A percentile compares a stretch with the other conserved stretches of the same genome.
These are phyloP conservation scores for Vesta saturnalis DNA, from an alignment of 2,888 invertebrate genomes.

Conservation along the genomic window DNA sequence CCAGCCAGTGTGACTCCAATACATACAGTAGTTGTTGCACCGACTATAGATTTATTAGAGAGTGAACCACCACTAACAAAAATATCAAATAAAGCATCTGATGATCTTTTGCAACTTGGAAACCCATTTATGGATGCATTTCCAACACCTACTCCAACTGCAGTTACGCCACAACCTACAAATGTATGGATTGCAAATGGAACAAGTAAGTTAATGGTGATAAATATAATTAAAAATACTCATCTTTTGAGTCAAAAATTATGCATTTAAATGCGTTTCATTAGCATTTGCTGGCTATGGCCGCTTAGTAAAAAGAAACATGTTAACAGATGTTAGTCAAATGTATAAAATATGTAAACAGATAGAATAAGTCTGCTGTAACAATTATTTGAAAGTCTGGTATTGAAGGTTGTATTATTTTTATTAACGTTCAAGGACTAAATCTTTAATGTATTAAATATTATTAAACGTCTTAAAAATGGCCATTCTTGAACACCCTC, in stretches of 20 bases:
- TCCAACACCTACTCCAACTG: conserved; percentile 49
- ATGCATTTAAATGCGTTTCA: too few species aligned
- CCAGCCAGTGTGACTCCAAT: conserved; percentile 79
- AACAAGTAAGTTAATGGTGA: conserved; percentile 56
- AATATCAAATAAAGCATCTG: conserved; percentile 75
- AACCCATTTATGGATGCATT: conserved; percentile 90
- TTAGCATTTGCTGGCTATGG: too few species aligned
- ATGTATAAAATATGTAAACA: too few species aligned
- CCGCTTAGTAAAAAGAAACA: too few species aligned
- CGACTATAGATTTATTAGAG: conserved; percentile 83
- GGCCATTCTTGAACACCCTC: too few species aligned
- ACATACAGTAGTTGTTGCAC: conserved; percentile 51
- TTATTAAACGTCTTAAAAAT: too few species aligned
- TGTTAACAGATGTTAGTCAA: too few species aligned
- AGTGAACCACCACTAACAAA: conserved; percentile 62
- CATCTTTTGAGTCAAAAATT: not conserved
- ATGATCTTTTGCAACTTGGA: conserved; percentile 87
- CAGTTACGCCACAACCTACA: conserved; percentile 51
- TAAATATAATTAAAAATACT: not conserved
- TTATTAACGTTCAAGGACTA: too few species aligned
- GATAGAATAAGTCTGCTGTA: too few species aligned
- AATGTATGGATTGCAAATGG: conserved; percentile 68
- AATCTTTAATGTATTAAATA: too few species aligned
- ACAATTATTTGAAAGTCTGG: too few species aligned
- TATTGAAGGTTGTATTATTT: too few species aligned